Evolutionary conservation across 2,113 vertebrate genomes (phyloP).

Genomic region (Triplophysa dalaica): DNA sequence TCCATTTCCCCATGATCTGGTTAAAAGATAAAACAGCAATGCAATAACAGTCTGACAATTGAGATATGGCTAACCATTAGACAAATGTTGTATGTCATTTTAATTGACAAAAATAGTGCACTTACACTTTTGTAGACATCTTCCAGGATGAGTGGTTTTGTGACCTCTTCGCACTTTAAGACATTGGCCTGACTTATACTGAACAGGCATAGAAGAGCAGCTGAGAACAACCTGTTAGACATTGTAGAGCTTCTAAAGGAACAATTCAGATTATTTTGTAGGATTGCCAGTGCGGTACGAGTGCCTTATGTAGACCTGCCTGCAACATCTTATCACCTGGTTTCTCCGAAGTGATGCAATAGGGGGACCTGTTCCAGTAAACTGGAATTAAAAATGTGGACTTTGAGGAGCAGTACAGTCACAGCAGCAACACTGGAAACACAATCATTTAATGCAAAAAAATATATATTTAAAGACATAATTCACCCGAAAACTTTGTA

Average conservation of each 20-base stretch:
- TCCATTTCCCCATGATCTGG: constrained; percentile 47
- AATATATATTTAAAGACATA: too few species aligned
- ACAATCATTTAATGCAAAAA: too few species aligned
- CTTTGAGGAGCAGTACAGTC: neutral
- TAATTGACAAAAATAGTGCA: neutral
- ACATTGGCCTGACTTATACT: neutral
- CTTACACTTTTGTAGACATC: constrained; percentile 18
- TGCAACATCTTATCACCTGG: neutral
- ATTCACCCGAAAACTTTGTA: too few species aligned
- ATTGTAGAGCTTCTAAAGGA: neutral
- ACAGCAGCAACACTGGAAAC: neutral
- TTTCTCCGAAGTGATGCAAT: constrained; percentile 30
- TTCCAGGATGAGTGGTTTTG: constrained; percentile 6
- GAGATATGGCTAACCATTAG: too few species aligned
- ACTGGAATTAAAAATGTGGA: neutral
- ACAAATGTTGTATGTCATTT: too few species aligned
- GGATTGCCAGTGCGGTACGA: neutral
- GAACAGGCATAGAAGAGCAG: constrained; percentile 18
- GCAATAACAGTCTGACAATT: neutral
- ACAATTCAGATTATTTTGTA: neutral
- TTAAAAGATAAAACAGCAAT: neutral
- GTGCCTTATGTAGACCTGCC: neutral
- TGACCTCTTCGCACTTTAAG: constrained; percentile 22
- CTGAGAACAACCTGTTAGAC: neutral
- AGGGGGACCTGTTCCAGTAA: neutral